Conservation (phyloP, 1,140 invertebrate species). For the Halictus rubicundus region DNA sequence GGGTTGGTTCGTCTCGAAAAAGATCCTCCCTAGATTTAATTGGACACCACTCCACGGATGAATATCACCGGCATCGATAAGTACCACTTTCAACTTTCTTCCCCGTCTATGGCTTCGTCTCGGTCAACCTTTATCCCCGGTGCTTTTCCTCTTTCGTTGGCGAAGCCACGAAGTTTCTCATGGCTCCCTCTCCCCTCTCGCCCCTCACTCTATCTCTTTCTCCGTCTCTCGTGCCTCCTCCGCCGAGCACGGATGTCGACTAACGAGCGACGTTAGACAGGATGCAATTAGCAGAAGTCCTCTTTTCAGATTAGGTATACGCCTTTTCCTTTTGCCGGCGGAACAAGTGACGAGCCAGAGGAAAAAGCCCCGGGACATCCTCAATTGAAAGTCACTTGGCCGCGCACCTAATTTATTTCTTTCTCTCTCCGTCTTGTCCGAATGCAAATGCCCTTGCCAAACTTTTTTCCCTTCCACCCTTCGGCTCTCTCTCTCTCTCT, state of each 20-base stretch:
- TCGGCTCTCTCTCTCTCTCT: neutral
- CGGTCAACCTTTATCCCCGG: conserved; percentile 23
- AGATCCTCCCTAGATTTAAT: conserved; percentile 49
- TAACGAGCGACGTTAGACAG: conserved; percentile 69
- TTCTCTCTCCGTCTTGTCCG: conserved; percentile 42
- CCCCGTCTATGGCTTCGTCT: conserved; percentile 11
- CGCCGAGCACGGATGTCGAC: conserved; percentile 43
- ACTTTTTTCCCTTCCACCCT: conserved; percentile 19
- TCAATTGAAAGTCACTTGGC: conserved; percentile 67
- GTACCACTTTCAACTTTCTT: conserved; percentile 59
- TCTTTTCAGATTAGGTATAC: conserved; percentile 58
- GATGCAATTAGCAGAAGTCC: conserved; percentile 69
- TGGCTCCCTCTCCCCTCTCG: neutral
- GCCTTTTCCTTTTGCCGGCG: conserved; percentile 52
- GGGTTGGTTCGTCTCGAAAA: neutral
- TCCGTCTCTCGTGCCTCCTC: neutral
- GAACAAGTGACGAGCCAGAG: conserved; percentile 24
- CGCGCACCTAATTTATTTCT: conserved; percentile 65
- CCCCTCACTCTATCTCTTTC: neutral
- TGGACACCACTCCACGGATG: conserved; percentile 42
- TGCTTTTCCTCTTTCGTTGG: conserved; percentile 23
- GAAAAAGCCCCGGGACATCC: conserved; percentile 57
- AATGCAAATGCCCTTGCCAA: conserved; percentile 62
- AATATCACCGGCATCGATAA: conserved; percentile 58
- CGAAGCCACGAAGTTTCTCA: conserved; percentile 54